Percentiles rank a stretch among this genome's conserved stretches.
These are phyloP conservation scores for Mnemiopsis leidyi DNA, from an alignment of 37 sponge, comb jelly and placozoan genomes.

Conservation along the genomic window DNA sequence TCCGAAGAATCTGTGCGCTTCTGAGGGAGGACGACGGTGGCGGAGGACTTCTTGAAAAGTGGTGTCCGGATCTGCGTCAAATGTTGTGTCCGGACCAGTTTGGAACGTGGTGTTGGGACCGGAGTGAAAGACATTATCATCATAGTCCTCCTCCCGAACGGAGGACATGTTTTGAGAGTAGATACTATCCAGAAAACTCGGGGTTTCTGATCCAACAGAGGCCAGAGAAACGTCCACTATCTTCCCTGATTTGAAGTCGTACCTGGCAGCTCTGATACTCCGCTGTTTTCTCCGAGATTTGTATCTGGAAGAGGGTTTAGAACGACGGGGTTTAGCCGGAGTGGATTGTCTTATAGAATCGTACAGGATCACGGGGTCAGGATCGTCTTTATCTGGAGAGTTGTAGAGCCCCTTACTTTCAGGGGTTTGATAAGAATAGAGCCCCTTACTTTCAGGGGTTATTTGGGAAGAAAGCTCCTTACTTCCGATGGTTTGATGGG, in stretches of 20 bases:
- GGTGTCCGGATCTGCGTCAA: background rate
- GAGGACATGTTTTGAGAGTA: background rate
- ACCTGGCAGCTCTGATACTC: slow-evolving; percentile 9
- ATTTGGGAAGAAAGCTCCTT: too few species aligned
- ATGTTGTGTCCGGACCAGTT: too few species aligned
- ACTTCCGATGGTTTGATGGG: background rate
- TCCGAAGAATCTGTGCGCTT: background rate
- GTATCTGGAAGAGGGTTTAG: background rate
- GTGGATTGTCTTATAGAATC: slow-evolving; percentile 12
- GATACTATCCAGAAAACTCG: background rate
- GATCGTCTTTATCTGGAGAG: background rate
- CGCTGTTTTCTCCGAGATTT: background rate
- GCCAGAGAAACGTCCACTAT: background rate
- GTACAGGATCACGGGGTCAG: background rate
- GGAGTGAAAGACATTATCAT: background rate
- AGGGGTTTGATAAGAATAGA: too few species aligned
- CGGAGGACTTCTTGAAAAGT: background rate
- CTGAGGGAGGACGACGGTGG: background rate
- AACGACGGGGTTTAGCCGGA: background rate
- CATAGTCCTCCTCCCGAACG: background rate
- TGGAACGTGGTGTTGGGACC: background rate
- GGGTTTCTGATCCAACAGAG: background rate
- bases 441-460: too few species aligned
- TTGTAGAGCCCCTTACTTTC: background rate
- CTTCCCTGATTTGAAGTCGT: slow-evolving; percentile 35